Evolutionary conservation across 1,140 invertebrate species (phyloP).

Genomic region (Formica exsecta): DNA sequence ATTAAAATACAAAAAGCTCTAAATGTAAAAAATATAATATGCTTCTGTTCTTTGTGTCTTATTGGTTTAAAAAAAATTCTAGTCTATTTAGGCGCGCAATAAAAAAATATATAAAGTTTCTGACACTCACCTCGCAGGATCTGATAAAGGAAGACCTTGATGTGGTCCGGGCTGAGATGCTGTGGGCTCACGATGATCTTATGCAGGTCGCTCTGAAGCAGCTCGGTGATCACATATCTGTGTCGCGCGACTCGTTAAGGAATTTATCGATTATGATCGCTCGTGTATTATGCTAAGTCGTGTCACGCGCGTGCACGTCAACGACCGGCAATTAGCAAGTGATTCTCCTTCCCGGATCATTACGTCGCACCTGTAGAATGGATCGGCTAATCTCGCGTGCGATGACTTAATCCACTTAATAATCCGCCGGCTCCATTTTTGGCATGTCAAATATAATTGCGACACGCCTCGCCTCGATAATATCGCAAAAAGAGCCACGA

Average conservation of each 20-base stretch:
- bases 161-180: slow-evolving; percentile 98
- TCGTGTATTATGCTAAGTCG: slow-evolving; percentile 33
- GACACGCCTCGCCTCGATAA: background rate
- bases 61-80: background rate
- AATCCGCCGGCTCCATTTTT: slow-evolving; percentile 1
- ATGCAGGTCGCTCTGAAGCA: slow-evolving; percentile 99
- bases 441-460: background rate
- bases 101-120: slow-evolving; percentile 2
- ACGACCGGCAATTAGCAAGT: slow-evolving; percentile 33
- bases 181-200: slow-evolving; percentile 99
- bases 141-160: slow-evolving; percentile 99
- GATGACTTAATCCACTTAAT: slow-evolving; percentile 14
- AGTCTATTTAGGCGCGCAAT: background rate
- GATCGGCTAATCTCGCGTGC: slow-evolving; percentile 26
- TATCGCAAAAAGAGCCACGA: background rate
- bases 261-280: slow-evolving; percentile 78
- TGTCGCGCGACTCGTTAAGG: slow-evolving; percentile 87
- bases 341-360: slow-evolving; percentile 41
- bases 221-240: slow-evolving; percentile 99
- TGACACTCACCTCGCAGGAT: slow-evolving; percentile 96
- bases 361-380: slow-evolving; percentile 19
- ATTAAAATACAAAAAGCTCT: background rate
- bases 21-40: slow-evolving; percentile 29
- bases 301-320: background rate
- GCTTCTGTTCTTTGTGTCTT: background rate